Percentiles rank a stretch among this genome's conserved stretches.
Conservation (phyloP, 2,797 vertebrate genomes). For the Denticeps clupeoides region DNA sequence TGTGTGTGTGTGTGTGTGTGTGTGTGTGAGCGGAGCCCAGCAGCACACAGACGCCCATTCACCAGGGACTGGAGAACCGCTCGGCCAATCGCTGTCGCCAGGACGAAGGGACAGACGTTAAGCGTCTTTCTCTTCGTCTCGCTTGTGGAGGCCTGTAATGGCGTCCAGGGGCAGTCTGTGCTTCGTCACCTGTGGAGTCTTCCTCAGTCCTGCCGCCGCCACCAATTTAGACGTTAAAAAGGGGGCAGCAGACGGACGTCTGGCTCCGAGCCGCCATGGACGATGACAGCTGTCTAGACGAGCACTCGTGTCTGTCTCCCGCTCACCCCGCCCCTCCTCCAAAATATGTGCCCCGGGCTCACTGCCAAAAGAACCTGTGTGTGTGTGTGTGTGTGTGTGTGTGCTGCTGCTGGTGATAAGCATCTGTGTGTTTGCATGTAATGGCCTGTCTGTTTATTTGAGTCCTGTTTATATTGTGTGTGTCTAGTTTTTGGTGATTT, state of each 20-base stretch:
- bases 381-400: slow-evolving; percentile 22
- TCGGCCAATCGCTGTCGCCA: no score
- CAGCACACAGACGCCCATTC: slow-evolving; percentile 17
- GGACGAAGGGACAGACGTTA: no score
- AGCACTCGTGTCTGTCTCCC: slow-evolving; percentile 21
- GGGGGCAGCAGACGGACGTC: no score
- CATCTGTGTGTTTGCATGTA: slow-evolving; percentile 9
- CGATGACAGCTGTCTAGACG: slow-evolving; percentile 48
- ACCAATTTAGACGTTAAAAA: no score
- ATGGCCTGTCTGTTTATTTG: slow-evolving; percentile 7
- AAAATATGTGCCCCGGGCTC: slow-evolving; percentile 47
- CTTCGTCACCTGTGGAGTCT: no score
- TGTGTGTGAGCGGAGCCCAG: slow-evolving; percentile 13
- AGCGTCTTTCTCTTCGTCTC: no score
- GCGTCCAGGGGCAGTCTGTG: no score
- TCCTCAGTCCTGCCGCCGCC: no score
- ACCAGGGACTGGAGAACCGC: slow-evolving; percentile 16
- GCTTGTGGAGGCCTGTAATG: no score
- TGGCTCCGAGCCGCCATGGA: slow-evolving; percentile 4
- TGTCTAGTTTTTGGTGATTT: background rate
- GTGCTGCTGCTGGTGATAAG: slow-evolving; percentile 12
- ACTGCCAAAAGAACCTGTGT: slow-evolving; percentile 47
- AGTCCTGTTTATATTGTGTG: slow-evolving; percentile 10
- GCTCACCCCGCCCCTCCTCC: no score
- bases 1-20: slow-evolving; percentile 23